Base-by-base conservation (phyloP, 2,113 vertebrate genomes). In the Microtus richardsoni region DNA sequence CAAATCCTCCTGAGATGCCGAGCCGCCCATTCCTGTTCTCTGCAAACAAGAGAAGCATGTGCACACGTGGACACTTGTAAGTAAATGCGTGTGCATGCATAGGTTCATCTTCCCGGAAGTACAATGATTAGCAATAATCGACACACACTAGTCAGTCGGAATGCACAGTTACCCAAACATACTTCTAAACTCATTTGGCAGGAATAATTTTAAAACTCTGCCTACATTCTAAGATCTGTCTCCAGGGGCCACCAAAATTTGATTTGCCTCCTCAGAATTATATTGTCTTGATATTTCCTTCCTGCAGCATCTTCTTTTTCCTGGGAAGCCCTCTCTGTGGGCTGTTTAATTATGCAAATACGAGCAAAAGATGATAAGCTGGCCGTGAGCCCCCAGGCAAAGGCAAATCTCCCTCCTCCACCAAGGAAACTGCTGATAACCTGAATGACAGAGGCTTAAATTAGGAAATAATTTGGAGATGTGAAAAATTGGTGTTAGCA, bases 301-400 rank as follows among this genome's bases (percentile, higher is more conserved):
- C 68, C 82, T 47, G 30, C 21, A 64, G 14, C 68, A 52, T 9
- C 60, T 66, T 85, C 52, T 85, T 54, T 14, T n/a, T 80, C 44
- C 13, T 33, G n/a, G 75, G 39, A 89, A 75, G 60, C 49, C 26
- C 39, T 84, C 22, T 89, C 70, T 12, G 24, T 21, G 85, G 85
- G 71, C 49, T 82, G 89, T 82, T 78, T 41, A 95, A 93, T 96
- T 92, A 93, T 84, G 75, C 82, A 96, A 60, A 95, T 92, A 60
- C 44, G 75, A 97, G 52, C 52, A 68, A 79, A 87, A 49, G 26
- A 54, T 41, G 30, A n/a, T 33, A 62, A 93, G 77, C 52, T 30
- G 62, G 39, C 28, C 33, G 0, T 8, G 52, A 87, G 83, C 54
- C 93, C 39, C 47, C 30, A 82, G 91, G 91, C 82, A 77, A 68